Evolutionary conservation across 2,888 invertebrate genomes (phyloP).

Genomic region (Marronus borbonicus): DNA sequence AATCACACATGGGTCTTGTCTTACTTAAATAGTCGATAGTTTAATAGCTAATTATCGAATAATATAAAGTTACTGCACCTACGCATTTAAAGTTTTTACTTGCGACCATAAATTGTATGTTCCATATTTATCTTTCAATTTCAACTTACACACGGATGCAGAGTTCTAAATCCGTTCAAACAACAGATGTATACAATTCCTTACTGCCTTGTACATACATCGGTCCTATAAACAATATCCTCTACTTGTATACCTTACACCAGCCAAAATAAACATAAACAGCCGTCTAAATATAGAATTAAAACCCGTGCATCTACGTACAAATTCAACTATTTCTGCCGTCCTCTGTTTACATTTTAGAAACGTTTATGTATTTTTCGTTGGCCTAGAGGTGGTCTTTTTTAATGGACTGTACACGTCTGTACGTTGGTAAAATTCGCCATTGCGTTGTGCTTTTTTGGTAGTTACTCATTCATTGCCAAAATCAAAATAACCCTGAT

Average conservation of each 20-base stretch:
- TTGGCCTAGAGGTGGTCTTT: conserved; percentile 43
- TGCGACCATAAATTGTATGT: not conserved
- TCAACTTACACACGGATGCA: conserved; percentile 6
- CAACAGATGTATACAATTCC: conserved; percentile 40
- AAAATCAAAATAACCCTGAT: too few species aligned
- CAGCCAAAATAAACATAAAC: conserved; percentile 47
- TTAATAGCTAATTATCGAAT: too few species aligned
- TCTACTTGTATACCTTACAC: conserved; percentile 39
- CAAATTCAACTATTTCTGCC: conserved; percentile 39
- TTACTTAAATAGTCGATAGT: too few species aligned
- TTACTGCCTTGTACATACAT: conserved; percentile 14
- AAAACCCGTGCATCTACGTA: conserved; percentile 23
- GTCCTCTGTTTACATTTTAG: conserved; percentile 27
- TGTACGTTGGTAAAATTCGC: too few species aligned
- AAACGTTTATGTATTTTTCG: conserved; percentile 40
- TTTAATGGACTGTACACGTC: conserved; percentile 5
- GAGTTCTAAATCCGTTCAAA: conserved; percentile 25
- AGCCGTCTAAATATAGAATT: conserved; percentile 29
- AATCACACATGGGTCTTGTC: too few species aligned
- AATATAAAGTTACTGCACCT: too few species aligned
- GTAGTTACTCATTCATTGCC: not conserved
- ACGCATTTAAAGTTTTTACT: too few species aligned
- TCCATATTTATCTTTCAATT: conserved; percentile 1
- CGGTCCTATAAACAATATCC: conserved; percentile 40
- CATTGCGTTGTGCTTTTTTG: not conserved